Conservation (phyloP, 1,140 invertebrate genomes). For the Leptinotarsa lineolata region DNA sequence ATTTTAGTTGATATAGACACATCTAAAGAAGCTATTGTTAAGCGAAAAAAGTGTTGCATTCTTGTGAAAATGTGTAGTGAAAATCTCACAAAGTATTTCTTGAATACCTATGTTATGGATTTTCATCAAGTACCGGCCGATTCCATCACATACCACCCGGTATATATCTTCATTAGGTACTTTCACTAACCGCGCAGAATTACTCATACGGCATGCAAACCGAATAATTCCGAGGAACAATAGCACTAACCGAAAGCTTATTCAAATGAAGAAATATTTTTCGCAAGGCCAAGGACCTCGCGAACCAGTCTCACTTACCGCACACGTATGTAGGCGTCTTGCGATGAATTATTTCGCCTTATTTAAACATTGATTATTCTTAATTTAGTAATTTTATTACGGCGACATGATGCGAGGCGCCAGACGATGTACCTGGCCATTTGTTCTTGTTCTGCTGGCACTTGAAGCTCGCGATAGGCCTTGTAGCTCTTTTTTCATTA, state of each 20-base stretch:
- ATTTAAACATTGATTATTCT: conserved; percentile 22
- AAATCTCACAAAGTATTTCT: too few relatives aligned
- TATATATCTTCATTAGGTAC: too few relatives aligned
- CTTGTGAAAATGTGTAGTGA: too few relatives aligned
- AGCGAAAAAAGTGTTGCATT: too few relatives aligned
- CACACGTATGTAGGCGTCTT: neutral
- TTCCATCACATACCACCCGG: too few relatives aligned
- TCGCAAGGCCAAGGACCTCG: conserved; percentile 7
- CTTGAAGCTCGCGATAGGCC: neutral
- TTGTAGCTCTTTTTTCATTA: neutral
- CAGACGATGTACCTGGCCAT: conserved; percentile 12
- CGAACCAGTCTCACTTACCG: conserved; percentile 5
- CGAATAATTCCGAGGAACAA: neutral
- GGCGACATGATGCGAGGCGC: conserved; percentile 21
- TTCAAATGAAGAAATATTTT: neutral
- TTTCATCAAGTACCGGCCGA: too few relatives aligned
- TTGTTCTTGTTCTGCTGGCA: conserved; percentile 14
- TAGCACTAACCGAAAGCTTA: neutral
- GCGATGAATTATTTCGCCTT: neutral
- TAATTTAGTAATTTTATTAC: conserved; percentile 22
- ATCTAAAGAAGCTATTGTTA: too few relatives aligned
- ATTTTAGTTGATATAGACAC: too few relatives aligned
- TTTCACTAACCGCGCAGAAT: neutral
- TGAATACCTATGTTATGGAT: too few relatives aligned
- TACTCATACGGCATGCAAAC: neutral